These are phyloP conservation scores for mouse (Mus musculus) DNA, from an alignment of 2,113 vertebrate genomes.

Conservation along the genomic window DNA sequence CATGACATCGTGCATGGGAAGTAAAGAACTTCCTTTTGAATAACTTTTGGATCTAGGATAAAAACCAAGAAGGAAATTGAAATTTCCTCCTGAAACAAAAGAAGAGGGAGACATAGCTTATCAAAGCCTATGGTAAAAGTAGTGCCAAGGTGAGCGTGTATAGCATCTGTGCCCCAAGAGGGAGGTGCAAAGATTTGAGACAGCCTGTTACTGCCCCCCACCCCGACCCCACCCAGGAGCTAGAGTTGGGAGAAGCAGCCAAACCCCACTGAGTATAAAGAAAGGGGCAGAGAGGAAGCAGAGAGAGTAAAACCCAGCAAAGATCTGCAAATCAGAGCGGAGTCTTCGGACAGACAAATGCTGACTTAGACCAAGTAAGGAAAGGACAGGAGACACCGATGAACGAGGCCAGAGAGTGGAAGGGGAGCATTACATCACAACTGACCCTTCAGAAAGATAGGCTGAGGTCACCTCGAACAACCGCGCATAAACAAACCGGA, in stretches of 20 bases:
- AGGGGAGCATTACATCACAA: neutral
- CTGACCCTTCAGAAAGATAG: neutral
- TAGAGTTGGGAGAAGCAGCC: neutral
- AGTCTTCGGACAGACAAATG: neutral
- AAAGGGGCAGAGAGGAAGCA: no score
- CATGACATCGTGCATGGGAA: neutral
- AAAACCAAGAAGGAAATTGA: neutral
- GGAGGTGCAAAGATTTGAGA: neutral
- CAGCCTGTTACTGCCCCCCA: neutral
- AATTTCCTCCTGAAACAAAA: neutral
- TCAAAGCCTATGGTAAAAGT: neutral
- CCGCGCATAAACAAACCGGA: neutral
- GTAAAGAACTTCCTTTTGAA: neutral
- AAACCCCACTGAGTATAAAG: neutral
- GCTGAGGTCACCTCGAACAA: neutral
- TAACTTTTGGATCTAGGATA: neutral
- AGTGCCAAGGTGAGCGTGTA: no score
- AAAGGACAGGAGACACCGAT: neutral
- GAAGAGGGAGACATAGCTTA: neutral
- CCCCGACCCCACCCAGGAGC: neutral
- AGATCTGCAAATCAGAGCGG: neutral
- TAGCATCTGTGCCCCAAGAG: neutral
- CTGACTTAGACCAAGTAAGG: neutral
- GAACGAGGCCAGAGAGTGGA: neutral
- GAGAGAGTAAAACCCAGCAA: neutral